Evolutionary conservation across 1,140 invertebrate genomes (phyloP).

Genomic region (Ceratosolen solmsi): DNA sequence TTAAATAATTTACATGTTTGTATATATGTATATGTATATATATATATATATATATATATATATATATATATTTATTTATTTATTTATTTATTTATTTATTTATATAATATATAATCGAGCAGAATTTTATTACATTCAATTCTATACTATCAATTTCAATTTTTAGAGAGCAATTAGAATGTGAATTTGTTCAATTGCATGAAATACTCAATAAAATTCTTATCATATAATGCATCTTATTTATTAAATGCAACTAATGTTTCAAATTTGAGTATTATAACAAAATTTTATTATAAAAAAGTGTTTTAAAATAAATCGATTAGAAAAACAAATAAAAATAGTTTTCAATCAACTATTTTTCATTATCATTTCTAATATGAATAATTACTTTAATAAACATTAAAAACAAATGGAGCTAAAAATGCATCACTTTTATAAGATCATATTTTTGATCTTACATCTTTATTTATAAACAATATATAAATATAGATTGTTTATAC

Average conservation of each 20-base stretch:
- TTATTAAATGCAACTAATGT: not conserved
- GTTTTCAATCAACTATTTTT: no score
- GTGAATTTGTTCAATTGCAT: not conserved
- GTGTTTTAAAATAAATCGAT: constrained; percentile 15
- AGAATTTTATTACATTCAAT: not conserved
- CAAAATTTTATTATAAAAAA: not conserved
- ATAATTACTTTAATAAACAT: no score
- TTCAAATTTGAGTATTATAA: constrained; percentile 3
- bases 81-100: no score
- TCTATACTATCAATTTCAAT: not conserved
- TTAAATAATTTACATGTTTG: not conserved
- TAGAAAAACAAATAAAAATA: not conserved
- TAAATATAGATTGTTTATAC: constrained; percentile 21
- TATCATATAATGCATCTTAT: not conserved
- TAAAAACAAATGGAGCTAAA: not conserved
- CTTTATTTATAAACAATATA: not conserved
- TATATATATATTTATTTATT: no score
- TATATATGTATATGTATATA: not conserved
- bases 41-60: no score
- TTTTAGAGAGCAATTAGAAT: constrained; percentile 11
- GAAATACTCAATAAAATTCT: not conserved
- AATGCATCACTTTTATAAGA: constrained; percentile 12
- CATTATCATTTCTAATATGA: no score
- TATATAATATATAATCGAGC: not conserved
- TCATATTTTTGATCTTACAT: not conserved